A percentile compares a stretch with the other conserved stretches of the same genome.
Conservation (phyloP, 2,797 vertebrate species). For the Pipistrellus pygmaeus region DNA sequence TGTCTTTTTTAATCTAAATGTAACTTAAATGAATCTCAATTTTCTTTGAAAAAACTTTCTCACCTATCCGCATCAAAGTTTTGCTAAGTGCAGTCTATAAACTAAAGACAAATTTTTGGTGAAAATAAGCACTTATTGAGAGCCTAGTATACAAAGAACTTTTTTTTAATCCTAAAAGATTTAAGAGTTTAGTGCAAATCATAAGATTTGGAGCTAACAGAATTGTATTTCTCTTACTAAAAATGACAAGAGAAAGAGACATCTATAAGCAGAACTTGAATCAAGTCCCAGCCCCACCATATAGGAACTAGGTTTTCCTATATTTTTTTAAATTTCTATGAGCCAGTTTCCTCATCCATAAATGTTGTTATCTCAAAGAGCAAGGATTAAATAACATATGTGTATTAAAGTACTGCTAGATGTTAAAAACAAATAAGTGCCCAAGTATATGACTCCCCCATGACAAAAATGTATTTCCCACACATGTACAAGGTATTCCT, state of each 20-base stretch:
- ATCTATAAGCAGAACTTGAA: not conserved
- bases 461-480: not conserved
- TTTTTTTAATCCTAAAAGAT: not conserved
- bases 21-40: constrained; percentile 29
- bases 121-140: constrained; percentile 12
- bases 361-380: constrained; percentile 33
- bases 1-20: not conserved
- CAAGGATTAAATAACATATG: constrained; percentile 5
- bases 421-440: not conserved
- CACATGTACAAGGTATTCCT: not conserved
- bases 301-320: constrained; percentile 18
- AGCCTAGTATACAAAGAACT: not conserved
- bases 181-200: not conserved
- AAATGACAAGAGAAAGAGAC: constrained; percentile 3
- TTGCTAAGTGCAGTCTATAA: constrained; percentile 18
- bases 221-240: not conserved
- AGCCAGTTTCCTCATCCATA: not conserved
- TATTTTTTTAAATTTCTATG: not conserved
- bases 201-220: not conserved
- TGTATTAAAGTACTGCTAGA: not conserved
- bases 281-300: not conserved
- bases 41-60: constrained; percentile 46
- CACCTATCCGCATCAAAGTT: constrained; percentile 41
- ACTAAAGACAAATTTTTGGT: constrained; percentile 22
- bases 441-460: not conserved